Evolutionary conservation across 2,888 invertebrate species (phyloP).

Genomic region (Drosophila hamatofila): DNA sequence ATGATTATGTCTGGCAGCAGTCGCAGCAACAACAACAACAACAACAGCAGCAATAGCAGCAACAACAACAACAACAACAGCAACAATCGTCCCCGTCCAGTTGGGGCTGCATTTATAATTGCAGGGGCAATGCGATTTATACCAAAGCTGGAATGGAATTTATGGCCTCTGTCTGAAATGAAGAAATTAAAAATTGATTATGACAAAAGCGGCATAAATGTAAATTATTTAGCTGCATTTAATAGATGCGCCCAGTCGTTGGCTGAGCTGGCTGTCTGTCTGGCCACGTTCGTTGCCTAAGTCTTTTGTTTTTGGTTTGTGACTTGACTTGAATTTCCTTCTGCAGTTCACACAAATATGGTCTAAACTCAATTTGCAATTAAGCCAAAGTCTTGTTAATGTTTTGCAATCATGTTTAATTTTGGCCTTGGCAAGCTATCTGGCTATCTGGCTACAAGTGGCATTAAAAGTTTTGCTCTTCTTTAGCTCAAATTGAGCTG

Average conservation of each 20-base stretch:
- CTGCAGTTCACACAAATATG: constrained; percentile 33
- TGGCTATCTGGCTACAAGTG: constrained; percentile 4
- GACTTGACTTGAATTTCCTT: constrained; percentile 54
- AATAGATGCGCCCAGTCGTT: constrained; percentile 45
- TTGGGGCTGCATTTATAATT: constrained; percentile 62
- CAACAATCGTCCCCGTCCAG: constrained; percentile 30
- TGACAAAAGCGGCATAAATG: constrained; percentile 78
- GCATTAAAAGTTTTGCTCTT: constrained; percentile 12
- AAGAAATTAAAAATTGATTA: constrained; percentile 83
- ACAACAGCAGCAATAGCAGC: constrained; percentile 19
- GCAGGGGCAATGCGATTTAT: constrained; percentile 82
- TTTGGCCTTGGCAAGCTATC: constrained; percentile 21
- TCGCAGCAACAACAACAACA: constrained; percentile 43
- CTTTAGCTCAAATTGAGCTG: not conserved
- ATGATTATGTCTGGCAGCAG: constrained; percentile 80
- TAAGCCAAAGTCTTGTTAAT: constrained; percentile 28
- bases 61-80: constrained; percentile 26
- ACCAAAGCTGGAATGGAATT: constrained; percentile 80
- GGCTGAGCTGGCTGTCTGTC: constrained; percentile 28
- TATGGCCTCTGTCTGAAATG: constrained; percentile 77
- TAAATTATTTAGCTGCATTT: constrained; percentile 72
- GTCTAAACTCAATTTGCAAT: constrained; percentile 43
- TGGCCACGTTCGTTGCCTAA: constrained; percentile 56
- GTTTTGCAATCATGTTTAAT: constrained; percentile 14
- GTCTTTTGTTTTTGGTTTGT: constrained; percentile 52